phyloP scores from a whole-genome alignment of 64 coral and sea anemone species.

The Dendrophyllia cribrosa region DNA sequence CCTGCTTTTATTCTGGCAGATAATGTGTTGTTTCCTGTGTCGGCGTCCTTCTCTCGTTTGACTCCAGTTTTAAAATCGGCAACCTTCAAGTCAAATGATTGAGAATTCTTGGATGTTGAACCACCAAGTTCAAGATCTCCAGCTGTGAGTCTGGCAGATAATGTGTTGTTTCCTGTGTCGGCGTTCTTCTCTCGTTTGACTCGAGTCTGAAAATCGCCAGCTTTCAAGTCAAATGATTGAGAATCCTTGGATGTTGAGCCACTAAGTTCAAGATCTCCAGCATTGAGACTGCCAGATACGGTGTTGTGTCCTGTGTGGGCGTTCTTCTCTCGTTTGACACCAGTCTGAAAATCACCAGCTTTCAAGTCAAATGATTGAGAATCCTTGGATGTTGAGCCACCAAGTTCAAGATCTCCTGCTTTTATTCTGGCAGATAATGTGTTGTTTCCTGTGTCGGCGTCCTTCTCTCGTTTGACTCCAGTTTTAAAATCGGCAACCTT shows the following conservation, averaged over 20 bases:
- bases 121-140: neutral
- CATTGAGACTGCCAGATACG: neutral
- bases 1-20: neutral
- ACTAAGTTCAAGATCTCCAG: neutral
- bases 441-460: neutral
- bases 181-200: neutral
- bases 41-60: neutral
- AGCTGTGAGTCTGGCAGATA: neutral
- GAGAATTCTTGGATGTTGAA: neutral
- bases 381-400: constrained; percentile 10
- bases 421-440: neutral
- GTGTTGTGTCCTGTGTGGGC: neutral
- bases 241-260: neutral
- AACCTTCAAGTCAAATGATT: neutral
- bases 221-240: neutral
- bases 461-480: neutral
- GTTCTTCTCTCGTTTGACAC: neutral
- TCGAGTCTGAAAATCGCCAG: neutral
- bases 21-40: neutral
- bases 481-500: constrained; percentile 4
- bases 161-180: neutral
- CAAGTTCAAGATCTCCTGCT: constrained; percentile 3
- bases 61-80: constrained; percentile 19
- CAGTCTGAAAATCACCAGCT: constrained; percentile 15
- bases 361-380: neutral